Base-by-base conservation (phyloP, 1,140 invertebrate genomes). In the Copidosoma floridanum region DNA sequence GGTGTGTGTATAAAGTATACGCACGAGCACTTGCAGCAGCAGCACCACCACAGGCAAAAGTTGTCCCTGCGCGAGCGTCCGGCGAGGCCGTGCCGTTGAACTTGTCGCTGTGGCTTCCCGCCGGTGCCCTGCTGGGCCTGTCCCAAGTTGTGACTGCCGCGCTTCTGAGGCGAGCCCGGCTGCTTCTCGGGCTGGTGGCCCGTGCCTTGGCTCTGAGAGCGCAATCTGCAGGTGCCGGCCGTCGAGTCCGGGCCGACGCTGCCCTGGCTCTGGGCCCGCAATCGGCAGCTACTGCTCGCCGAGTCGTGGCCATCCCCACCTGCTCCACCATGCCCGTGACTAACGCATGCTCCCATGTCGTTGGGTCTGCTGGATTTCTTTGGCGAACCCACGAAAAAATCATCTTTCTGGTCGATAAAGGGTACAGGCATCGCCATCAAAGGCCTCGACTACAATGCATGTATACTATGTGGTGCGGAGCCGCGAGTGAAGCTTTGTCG, bases 21-120 rank as follows among this genome's bases (percentile, higher is more conserved):
- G n/a, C 86, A 88, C 76, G 85, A 85, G 80, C 86, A 88, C 78
- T 85, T 87, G 79, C 86, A 88, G 79, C 86, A 88, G 73, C 86
- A 88, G 70, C 86, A 88, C 84, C 86, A 88, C 65, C 86, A 86
- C 56, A 87, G 82, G 67, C 85, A 87, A 72, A 86, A 88, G 61
- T 79, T 80, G 68, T 80, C 78, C 71, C 77, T 81, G 64, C 78
- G 80, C 38, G 77, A 79, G n/a, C 79, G 72, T 20, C 74, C 74
- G 64, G 71, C 71, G 37, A 77, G 67, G 16, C 73, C 71, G n/a
- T 70, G 69, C 38, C 69, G 63, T 16, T 74, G 71, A 47, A 68
- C 68, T 26, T 62, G 59, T 35, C 65, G 65, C 27, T 65, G 62
- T 27, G 57, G 55, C 48, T 68, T 65, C 53, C 50, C 47, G 41